A percentile compares a stretch with the other conserved stretches of the same genome.
Conservation (phyloP, 2,113 vertebrate genomes). For the Xenopus borealis region DNA sequence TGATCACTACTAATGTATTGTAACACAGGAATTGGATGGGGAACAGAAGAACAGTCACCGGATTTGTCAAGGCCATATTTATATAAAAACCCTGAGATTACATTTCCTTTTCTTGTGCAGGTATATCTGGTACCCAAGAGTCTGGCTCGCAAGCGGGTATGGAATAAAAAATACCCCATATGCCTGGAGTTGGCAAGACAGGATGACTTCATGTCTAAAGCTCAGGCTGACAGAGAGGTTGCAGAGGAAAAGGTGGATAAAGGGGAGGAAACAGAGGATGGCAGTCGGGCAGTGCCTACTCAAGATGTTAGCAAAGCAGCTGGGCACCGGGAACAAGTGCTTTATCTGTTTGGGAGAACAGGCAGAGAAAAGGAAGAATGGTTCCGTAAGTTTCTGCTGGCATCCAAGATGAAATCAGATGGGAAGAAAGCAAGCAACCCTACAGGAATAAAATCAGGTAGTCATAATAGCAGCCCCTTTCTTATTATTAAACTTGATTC, state of each 20-base stretch:
- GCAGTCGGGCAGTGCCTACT: constrained; percentile 61
- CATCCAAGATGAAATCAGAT: constrained; percentile 78
- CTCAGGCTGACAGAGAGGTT: constrained; percentile 72
- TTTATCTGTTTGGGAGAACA: constrained; percentile 94
- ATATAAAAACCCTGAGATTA: no score
- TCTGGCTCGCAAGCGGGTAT: constrained; percentile 90
- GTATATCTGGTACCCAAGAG: constrained; percentile 90
- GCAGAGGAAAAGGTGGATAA: constrained; percentile 74
- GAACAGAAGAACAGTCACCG: no score
- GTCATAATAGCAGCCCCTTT: background rate
- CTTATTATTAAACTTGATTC: no score
- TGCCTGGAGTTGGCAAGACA: constrained; percentile 90
- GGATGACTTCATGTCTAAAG: constrained; percentile 95
- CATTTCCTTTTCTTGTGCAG: constrained; percentile 57
- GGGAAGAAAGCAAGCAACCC: constrained; percentile 59
- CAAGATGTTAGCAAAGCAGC: constrained; percentile 59
- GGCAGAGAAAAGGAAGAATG: constrained; percentile 96
- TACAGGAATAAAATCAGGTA: constrained; percentile 72
- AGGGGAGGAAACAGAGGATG: constrained; percentile 69
- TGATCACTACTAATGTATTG: no score
- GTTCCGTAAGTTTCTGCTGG: constrained; percentile 87
- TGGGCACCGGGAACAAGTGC: constrained; percentile 72
- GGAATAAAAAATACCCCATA: constrained; percentile 98
- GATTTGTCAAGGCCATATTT: no score
- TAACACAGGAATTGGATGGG: no score